Conservation (phyloP, 1,140 invertebrate species). For the Charaxes varanes region DNA sequence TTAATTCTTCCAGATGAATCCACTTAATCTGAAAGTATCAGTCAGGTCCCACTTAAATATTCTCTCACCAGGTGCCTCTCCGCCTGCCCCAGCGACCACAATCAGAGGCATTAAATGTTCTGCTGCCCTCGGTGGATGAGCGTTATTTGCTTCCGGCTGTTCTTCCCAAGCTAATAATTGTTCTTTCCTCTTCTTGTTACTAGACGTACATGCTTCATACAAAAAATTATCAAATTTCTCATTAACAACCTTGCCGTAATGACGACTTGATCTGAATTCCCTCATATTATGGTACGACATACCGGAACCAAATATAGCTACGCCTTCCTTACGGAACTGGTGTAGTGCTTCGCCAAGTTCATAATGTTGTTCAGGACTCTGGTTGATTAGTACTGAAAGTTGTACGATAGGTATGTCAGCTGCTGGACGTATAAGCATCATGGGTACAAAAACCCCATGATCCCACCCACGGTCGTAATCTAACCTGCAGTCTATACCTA, state of each 20-base stretch:
- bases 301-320: constrained; percentile 57
- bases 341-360: constrained; percentile 47
- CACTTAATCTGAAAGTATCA: constrained; percentile 50
- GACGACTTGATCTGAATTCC: constrained; percentile 41
- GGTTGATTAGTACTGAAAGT: constrained; percentile 48
- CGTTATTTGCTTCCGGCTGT: constrained; percentile 45
- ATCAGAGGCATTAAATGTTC: constrained; percentile 66
- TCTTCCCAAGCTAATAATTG: constrained; percentile 42
- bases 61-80: constrained; percentile 39
- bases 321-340: constrained; percentile 54
- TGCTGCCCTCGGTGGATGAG: constrained; percentile 50
- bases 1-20: constrained; percentile 56
- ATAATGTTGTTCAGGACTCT: constrained; percentile 55
- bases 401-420: constrained; percentile 61
- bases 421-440: constrained; percentile 58
- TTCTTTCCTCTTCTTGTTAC: constrained; percentile 35
- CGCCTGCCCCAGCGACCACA: constrained; percentile 58
- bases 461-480: constrained; percentile 61
- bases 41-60: constrained; percentile 62
- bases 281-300: constrained; percentile 69
- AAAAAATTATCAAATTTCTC: constrained; percentile 56
- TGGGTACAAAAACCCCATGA: constrained; percentile 65
- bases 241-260: constrained; percentile 38
- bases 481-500: constrained; percentile 47
- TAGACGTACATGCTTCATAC: constrained; percentile 43